These are phyloP conservation scores for Piezodorus guildinii DNA, from an alignment of 1,140 invertebrate genomes.

Conservation along the genomic window DNA sequence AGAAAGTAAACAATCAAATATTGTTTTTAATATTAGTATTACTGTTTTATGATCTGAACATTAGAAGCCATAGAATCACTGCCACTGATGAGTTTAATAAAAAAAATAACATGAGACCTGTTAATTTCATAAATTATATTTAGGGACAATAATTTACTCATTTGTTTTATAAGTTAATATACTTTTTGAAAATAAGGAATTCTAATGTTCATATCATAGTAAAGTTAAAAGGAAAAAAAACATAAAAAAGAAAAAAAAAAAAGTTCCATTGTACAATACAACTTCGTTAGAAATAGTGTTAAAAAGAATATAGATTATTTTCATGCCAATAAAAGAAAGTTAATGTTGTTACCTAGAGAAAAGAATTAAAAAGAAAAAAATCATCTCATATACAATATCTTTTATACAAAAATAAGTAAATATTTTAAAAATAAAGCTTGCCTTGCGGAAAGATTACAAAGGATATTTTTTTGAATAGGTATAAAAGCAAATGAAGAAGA, in stretches of 20 bases:
- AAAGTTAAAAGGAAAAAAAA: no score
- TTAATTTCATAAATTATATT: constrained; percentile 4
- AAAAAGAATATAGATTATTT: constrained; percentile 19
- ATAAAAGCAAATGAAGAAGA: constrained; percentile 21
- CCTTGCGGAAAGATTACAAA: constrained; percentile 25
- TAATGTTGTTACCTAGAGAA: constrained; percentile 24
- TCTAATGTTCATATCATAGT: constrained; percentile 18
- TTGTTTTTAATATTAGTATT: constrained; percentile 8
- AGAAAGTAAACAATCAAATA: constrained; percentile 17
- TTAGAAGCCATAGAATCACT: constrained; percentile 10
- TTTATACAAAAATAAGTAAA: constrained; percentile 21
- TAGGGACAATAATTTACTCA: constrained; percentile 15
- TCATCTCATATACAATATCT: constrained; percentile 24
- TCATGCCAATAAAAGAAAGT: constrained; percentile 20
- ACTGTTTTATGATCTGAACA: constrained; percentile 15
- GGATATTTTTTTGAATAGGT: constrained; percentile 21
- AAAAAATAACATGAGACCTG: not conserved
- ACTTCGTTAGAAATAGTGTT: constrained; percentile 17
- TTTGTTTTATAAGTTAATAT: not conserved
- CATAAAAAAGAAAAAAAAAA: not conserved
- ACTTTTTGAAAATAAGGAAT: not conserved
- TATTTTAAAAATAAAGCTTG: constrained; percentile 25
- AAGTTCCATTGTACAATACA: constrained; percentile 21
- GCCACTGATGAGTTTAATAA: not conserved
- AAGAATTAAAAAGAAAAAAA: not conserved